Evolutionary conservation across 2,797 vertebrate genomes (phyloP), one percentile per base, ranked within the genome.

Genomic region (Esox masquinongy): DNA sequence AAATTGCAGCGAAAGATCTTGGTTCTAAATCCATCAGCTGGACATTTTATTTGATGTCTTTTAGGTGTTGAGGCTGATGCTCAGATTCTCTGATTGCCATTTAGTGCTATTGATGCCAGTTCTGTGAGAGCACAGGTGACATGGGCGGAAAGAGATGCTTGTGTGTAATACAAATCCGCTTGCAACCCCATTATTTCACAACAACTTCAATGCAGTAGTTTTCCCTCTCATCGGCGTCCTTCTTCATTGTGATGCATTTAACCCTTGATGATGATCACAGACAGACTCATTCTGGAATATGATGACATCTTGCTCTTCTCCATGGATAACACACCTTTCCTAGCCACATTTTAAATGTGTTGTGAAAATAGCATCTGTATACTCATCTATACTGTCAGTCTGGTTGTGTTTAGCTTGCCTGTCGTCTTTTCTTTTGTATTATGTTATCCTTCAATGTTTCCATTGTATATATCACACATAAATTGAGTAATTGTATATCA

Each of bases 71-170:
- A 39, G 61, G 72, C 83, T 79, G 79, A 86, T 82, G 82, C 76
- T 88, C 84, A 31, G 79, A 88, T 82, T 79, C 78, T 86, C 78
- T 82, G 83, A 91, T 90, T 89, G 72, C 83, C 79, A 84, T 92
- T 93, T 90, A 90, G 80, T 83, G 19, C 49, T 90, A 94, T 93
- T 84, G 92, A 94, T 93, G 91, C 87, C 82, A 84, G 19, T 70
- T 80, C 82, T 84, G 12, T 51, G 49, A 77, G 78, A 81, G 84
- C 88, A 88, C 82, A 85, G 29, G 83, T 90, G 88, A 90, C 87
- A 82, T 77, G 83, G 72, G 73, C 67, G 82, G 82, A n/a, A 86
- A 87, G 83, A 76, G 84, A 88, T 85, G 75, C 82, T 88, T 70
- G 77, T 83, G 79, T 85, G 73, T 85, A 89, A 89, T 85, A 93